Evolutionary conservation across 2,888 invertebrate species (phyloP).

Genomic region (Drosophila affinis): DNA sequence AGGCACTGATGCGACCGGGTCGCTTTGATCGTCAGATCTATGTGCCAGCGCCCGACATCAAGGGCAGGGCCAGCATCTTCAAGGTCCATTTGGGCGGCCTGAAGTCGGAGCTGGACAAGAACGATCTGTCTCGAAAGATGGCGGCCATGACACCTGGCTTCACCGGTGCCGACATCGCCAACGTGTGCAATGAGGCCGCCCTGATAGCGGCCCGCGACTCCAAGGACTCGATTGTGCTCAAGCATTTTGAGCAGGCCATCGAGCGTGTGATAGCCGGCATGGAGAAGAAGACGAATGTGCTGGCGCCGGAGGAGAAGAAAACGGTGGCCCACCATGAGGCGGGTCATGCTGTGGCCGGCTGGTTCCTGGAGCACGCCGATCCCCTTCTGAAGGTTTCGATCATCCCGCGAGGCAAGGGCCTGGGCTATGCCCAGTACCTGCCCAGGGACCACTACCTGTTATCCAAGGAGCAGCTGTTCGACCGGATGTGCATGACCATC

Average conservation of each 20-base stretch:
- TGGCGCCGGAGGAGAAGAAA: conserved; percentile 98
- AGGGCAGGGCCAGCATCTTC: conserved; percentile 94
- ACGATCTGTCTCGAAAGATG: conserved; percentile 96
- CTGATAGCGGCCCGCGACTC: conserved; percentile 98
- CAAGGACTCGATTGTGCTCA: conserved; percentile 90
- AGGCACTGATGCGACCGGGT: conserved; percentile 97
- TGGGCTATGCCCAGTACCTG: conserved; percentile 99
- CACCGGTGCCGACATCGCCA: conserved; percentile 99
- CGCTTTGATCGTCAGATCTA: conserved; percentile 99
- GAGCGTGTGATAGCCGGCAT: conserved; percentile 98
- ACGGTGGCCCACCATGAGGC: conserved; percentile 99
- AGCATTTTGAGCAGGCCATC: conserved; percentile 99
- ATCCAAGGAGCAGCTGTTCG: conserved; percentile 97
- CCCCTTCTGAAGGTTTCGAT: conserved; percentile 99
- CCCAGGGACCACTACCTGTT: conserved; percentile 99
- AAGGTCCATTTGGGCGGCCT: conserved; percentile 95
- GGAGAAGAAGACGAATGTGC: conserved; percentile 99
- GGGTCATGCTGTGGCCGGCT: conserved; percentile 99
- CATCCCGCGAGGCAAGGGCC: conserved; percentile 98
- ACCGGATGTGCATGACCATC: conserved; percentile 99
- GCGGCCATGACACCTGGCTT: conserved; percentile 99
- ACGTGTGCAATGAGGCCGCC: conserved; percentile 99
- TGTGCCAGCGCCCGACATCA: conserved; percentile 99
- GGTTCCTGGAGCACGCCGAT: conserved; percentile 98
- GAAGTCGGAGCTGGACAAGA: conserved; percentile 94